Base-by-base conservation (phyloP, 2,888 invertebrate species). In the Trachelus troglodyta region DNA sequence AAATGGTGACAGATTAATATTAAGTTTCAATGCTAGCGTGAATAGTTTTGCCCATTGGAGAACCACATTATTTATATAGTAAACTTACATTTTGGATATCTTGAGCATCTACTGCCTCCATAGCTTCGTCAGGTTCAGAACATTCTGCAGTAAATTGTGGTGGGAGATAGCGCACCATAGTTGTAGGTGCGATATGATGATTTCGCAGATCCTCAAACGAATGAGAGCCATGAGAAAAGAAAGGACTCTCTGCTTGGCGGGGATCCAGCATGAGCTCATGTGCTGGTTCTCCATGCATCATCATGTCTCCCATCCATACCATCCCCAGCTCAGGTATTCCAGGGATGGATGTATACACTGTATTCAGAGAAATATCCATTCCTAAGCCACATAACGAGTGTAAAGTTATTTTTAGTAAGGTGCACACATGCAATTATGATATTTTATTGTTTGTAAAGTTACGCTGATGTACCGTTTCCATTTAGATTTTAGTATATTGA, bases 271-370 rank as follows among this genome's bases (percentile, higher is more conserved):
- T 89, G 3, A 91, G 87, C 80, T 92, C 91, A 79, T 91, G 91
- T 9, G 90, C 85, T 23, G 89, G 87, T 80, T 91, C 91, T 75
- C 89, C 89, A 75, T 91, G 91, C 80, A 91, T 88, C 90, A 91
- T 91, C 90, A 92, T 89, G 80, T 91, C 93, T 71, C 94, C 94
- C 95, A 95, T 95, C 95, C 95, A 95, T 88, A 95, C 93, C 93
- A 94, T 94, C 86, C 94, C 93, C 90, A 94, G 92, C 88, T 94
- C 94, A 83, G 93, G 92, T 86, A 93, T 92, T 83, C 93, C 93
- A 83, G 93, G 93, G 92, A 93, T 93, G 84, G 91, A 87, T 79
- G 90, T 87, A 83, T 89, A 91, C 83, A 91, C 91, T 91, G 85
- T 83, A 88, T 89, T 89, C 86, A 89, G 83, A 89, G 84, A 89